phyloP scores from a whole-genome alignment of 2,113 vertebrate species.

The Campylorhamphus procurvoides region DNA sequence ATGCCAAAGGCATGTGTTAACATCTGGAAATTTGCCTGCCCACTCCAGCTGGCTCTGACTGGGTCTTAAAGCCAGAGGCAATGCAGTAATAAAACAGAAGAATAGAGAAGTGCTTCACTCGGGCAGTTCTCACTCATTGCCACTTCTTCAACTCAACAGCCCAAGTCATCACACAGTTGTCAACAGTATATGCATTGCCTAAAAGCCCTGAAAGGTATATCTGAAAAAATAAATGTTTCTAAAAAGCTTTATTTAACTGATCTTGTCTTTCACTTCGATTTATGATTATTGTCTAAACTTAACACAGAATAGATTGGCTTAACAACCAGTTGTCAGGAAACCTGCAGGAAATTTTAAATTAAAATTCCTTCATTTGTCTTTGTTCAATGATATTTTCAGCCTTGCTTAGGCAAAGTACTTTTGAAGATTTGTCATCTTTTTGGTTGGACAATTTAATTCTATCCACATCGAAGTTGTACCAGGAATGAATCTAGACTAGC shows the following conservation, averaged over 20 bases:
- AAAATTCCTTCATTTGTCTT: not conserved
- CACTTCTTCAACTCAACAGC: not conserved
- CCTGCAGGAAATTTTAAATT: not conserved
- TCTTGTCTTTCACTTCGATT: not conserved
- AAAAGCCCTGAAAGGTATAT: not conserved
- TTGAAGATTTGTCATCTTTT: not conserved
- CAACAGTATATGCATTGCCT: not conserved
- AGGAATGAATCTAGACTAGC: not conserved
- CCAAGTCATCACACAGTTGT: not conserved
- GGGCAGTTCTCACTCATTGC: not conserved
- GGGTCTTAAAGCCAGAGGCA: not conserved
- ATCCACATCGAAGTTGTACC: not conserved
- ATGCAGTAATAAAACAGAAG: not conserved
- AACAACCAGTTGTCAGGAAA: not conserved
- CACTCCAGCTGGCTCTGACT: not conserved
- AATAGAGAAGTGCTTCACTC: not conserved
- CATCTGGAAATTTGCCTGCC: not conserved
- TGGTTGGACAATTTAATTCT: not conserved
- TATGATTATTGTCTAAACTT: not conserved
- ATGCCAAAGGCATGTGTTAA: not conserved
- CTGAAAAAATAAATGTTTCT: not conserved
- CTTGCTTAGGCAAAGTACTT: not conserved
- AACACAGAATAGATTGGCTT: accelerated
- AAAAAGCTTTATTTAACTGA: not conserved
- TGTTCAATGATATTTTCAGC: not conserved